Evolutionary conservation across 2,113 vertebrate genomes (phyloP).

Genomic region (Lathamus discolor): DNA sequence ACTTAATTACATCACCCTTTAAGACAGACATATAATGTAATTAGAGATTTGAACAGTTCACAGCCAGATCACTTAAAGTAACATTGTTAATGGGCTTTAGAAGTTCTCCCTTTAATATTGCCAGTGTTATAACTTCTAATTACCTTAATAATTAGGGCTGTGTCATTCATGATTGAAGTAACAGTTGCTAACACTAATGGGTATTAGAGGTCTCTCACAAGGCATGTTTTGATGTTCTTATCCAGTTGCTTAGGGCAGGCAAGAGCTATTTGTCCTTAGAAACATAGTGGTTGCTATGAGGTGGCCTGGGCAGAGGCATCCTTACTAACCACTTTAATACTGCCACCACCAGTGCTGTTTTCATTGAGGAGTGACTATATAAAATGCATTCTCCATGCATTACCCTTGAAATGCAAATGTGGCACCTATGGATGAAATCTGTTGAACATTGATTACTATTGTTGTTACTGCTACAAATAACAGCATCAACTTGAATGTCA

Average conservation of each 20-base stretch:
- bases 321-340: slow-evolving; percentile 64
- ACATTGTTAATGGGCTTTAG: slow-evolving; percentile 92
- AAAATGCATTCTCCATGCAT: slow-evolving; percentile 52
- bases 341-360: slow-evolving; percentile 53
- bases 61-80: slow-evolving; percentile 97
- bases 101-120: slow-evolving; percentile 85
- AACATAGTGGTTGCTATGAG: slow-evolving; percentile 82
- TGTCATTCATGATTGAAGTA: slow-evolving; percentile 90
- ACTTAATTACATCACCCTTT: slow-evolving; percentile 94
- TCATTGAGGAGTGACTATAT: slow-evolving; percentile 46
- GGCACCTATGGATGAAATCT: slow-evolving; percentile 65
- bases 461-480: slow-evolving; percentile 51
- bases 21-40: slow-evolving; percentile 92
- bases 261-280: slow-evolving; percentile 78
- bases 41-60: slow-evolving; percentile 95
- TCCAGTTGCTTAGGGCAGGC: slow-evolving; percentile 76
- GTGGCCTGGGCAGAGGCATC: slow-evolving; percentile 71
- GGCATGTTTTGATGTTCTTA: slow-evolving; percentile 80
- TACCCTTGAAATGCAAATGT: slow-evolving; percentile 71
- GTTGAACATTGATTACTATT: slow-evolving; percentile 55
- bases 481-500: slow-evolving; percentile 57
- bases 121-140: slow-evolving; percentile 94
- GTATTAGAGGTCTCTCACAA: slow-evolving; percentile 77
- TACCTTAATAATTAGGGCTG: slow-evolving; percentile 94
- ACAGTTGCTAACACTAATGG: slow-evolving; percentile 92